A percentile compares a stretch with the other conserved stretches of the same genome.
phyloP scores from a whole-genome alignment of 2,797 vertebrate species.

The Poeciliopsis paucimaculata region DNA sequence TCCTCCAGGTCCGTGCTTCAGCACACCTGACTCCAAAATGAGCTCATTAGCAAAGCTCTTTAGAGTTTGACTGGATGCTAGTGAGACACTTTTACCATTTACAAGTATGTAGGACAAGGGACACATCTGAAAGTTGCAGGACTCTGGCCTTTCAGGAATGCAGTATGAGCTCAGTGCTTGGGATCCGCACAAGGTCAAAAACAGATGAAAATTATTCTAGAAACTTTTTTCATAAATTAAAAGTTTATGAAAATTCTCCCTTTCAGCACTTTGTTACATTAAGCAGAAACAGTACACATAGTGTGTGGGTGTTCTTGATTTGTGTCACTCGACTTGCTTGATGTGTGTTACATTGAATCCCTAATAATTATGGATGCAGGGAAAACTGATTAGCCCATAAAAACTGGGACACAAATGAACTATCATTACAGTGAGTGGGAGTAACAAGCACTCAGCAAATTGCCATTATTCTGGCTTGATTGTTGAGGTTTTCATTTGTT shows the following conservation, averaged over 20 bases:
- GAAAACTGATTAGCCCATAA: background rate
- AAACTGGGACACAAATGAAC: background rate
- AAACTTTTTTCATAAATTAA: background rate
- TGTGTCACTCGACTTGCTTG: slow-evolving; percentile 1
- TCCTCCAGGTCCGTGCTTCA: no score
- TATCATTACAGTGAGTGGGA: background rate
- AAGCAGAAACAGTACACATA: background rate
- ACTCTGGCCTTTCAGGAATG: no score
- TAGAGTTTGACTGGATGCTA: no score
- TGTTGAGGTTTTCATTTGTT: background rate
- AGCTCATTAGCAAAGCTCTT: no score
- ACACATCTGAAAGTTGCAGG: no score
- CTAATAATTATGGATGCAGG: background rate
- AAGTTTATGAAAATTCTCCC: background rate
- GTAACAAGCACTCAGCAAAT: background rate
- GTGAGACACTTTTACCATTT: no score
- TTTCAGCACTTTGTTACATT: background rate
- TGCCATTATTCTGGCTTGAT: background rate
- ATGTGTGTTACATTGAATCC: slow-evolving; percentile 1
- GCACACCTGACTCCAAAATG: no score
- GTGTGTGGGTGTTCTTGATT: background rate
- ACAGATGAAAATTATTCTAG: background rate
- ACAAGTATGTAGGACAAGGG: no score
- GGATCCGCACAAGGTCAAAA: background rate
- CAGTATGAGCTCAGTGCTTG: no score